These are phyloP conservation scores for Idaea straminata DNA, from an alignment of 2,888 invertebrate species.

Conservation along the genomic window DNA sequence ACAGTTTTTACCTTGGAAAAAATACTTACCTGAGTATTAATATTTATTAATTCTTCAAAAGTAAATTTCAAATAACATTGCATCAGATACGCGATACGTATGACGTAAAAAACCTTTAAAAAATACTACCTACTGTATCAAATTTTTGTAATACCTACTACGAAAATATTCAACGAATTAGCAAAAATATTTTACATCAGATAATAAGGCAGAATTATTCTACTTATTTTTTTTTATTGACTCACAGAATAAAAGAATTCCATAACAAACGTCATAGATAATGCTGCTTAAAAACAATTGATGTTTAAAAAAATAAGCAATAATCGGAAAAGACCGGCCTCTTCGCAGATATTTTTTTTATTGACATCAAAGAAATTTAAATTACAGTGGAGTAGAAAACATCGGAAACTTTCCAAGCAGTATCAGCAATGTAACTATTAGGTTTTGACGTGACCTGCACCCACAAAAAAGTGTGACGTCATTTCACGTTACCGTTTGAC, in stretches of 20 bases:
- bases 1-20: too few species aligned
- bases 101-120: conserved; percentile 18
- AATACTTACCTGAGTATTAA: too few species aligned
- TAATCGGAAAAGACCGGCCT: background rate
- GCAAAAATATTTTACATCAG: conserved; percentile 45
- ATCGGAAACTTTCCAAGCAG: background rate
- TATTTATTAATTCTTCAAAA: conserved; percentile 1
- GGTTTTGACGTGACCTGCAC: too few species aligned
- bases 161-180: conserved; percentile 31
- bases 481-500: too few species aligned
- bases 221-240: background rate
- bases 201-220: conserved; percentile 6
- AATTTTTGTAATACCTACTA: too few species aligned
- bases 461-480: too few species aligned
- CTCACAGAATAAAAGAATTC: conserved; percentile 2
- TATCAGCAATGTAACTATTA: too few species aligned
- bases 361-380: background rate
- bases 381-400: background rate
- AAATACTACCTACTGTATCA: conserved; percentile 11
- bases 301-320: background rate
- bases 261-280: conserved; percentile 4
- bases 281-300: background rate
- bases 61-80: conserved; percentile 35
- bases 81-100: conserved; percentile 31
- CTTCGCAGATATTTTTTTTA: background rate